These are phyloP conservation scores for Xiphorhynchus erythropygius DNA, from an alignment of 2,797 vertebrate genomes.

Conservation along the genomic window DNA sequence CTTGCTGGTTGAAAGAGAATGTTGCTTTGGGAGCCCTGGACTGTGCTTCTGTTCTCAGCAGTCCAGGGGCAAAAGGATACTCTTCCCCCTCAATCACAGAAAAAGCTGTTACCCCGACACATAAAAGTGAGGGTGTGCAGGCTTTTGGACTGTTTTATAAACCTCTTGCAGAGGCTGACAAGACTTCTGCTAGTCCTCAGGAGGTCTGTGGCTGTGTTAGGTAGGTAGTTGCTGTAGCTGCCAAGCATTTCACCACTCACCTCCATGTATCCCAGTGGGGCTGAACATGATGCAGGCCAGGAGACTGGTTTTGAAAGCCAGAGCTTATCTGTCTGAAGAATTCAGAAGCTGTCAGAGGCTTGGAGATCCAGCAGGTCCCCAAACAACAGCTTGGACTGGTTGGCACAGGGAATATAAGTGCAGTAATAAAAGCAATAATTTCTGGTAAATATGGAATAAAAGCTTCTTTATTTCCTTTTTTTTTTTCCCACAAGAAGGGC, in stretches of 20 bases:
- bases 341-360: background rate
- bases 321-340: background rate
- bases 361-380: background rate
- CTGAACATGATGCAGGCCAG: background rate
- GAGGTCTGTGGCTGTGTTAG: background rate
- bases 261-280: fast-evolving
- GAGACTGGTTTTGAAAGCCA: background rate
- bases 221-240: background rate
- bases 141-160: background rate
- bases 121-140: background rate
- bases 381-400: background rate
- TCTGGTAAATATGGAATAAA: background rate
- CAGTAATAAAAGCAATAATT: background rate
- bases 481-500: background rate
- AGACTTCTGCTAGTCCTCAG: background rate
- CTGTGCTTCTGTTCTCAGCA: background rate
- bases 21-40: background rate
- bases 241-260: background rate
- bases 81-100: background rate
- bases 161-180: background rate
- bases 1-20: background rate
- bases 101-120: background rate
- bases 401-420: background rate
- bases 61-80: background rate
- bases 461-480: background rate